Conservation (phyloP, 2,888 invertebrate species). For the Muschampia plurimacula region DNA sequence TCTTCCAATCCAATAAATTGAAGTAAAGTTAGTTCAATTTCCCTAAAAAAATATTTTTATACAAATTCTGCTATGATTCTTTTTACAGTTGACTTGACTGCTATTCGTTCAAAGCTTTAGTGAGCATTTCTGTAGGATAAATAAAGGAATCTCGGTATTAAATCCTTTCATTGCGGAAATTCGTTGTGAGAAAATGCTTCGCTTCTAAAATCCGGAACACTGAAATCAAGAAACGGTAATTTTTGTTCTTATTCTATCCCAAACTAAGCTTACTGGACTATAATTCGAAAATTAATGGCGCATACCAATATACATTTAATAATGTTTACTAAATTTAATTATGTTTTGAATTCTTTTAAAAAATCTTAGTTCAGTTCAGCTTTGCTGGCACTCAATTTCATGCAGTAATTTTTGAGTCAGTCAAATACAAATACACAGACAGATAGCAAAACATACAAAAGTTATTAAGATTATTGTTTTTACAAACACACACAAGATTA, state of each 20-base stretch:
- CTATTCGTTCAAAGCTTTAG: not conserved
- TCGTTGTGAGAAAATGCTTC: not conserved
- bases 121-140: not conserved
- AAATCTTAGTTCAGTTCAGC: too few species aligned
- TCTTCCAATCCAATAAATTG: not conserved
- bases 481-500: too few species aligned
- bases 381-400: too few species aligned
- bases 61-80: not conserved
- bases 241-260: not conserved
- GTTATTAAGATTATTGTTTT: too few species aligned
- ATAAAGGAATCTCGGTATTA: not conserved
- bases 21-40: not conserved
- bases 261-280: not conserved
- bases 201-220: constrained; percentile 5
- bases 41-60: not conserved
- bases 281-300: too few species aligned
- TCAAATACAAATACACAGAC: too few species aligned
- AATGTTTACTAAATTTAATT: too few species aligned
- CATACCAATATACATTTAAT: too few species aligned
- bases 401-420: too few species aligned
- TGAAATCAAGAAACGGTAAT: not conserved
- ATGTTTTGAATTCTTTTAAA: too few species aligned
- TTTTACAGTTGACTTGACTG: not conserved
- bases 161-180: constrained; percentile 1
- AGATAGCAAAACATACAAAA: too few species aligned